phyloP scores from a whole-genome alignment of 2,888 invertebrate genomes.

The Melanostoma mellinum region DNA sequence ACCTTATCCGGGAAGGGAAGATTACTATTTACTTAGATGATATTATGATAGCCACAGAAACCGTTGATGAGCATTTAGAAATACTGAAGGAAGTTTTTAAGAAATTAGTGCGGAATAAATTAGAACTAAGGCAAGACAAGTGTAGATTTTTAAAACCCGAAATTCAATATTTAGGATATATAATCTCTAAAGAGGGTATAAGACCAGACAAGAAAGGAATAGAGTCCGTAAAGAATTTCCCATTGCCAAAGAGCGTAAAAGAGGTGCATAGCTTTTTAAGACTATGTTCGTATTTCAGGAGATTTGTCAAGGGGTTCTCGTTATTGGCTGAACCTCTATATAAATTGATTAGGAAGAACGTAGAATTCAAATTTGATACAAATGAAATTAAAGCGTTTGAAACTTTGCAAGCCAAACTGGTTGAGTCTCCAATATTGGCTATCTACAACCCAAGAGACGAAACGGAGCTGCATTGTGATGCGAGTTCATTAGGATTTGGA shows the following conservation, averaged over 20 bases:
- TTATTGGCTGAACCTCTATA: slow-evolving; percentile 9
- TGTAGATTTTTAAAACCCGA: background rate
- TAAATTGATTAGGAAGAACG: slow-evolving; percentile 21
- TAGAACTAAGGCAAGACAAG: slow-evolving; percentile 5
- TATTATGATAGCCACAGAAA: slow-evolving; percentile 14
- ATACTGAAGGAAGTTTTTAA: background rate
- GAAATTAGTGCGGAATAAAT: slow-evolving; percentile 1
- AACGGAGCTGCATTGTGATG: slow-evolving; percentile 76
- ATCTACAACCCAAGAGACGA: slow-evolving; percentile 74
- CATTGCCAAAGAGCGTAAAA: background rate
- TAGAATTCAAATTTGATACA: slow-evolving; percentile 23
- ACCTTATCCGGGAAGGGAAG: background rate
- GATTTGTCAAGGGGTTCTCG: too few species aligned
- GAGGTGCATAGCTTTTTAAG: slow-evolving; percentile 21
- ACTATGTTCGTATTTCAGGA: too few species aligned
- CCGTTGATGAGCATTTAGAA: slow-evolving; percentile 1
- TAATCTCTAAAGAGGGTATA: slow-evolving; percentile 1
- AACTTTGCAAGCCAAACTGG: slow-evolving; percentile 26
- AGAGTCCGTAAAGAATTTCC: background rate
- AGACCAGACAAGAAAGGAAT: background rate
- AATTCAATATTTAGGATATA: background rate
- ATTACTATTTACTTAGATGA: slow-evolving; percentile 22
- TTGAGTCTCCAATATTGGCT: slow-evolving; percentile 72
- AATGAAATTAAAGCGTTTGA: slow-evolving; percentile 27
- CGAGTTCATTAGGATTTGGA: slow-evolving; percentile 74